Percentiles rank a stretch among this genome's conserved stretches.
These are phyloP conservation scores for Leucophora obtusa DNA, from an alignment of 2,888 invertebrate genomes.

Conservation along the genomic window DNA sequence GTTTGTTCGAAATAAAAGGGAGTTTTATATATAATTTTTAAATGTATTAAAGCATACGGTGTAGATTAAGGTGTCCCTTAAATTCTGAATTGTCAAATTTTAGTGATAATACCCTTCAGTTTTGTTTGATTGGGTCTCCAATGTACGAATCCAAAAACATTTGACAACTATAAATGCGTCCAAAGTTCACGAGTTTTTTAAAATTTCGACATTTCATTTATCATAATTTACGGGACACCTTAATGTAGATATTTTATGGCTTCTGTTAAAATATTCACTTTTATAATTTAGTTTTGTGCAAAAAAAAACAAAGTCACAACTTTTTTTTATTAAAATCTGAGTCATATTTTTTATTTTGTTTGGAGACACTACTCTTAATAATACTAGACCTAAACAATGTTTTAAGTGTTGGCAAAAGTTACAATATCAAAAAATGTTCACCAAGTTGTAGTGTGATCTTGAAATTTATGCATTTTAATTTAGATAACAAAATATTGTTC, in stretches of 20 bases:
- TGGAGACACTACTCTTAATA: conserved; percentile 43
- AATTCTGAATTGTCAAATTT: no score
- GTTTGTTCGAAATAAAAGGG: conserved; percentile 54
- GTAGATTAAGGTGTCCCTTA: no score
- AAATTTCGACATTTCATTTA: no score
- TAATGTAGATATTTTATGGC: conserved; percentile 38
- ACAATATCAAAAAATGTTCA: conserved; percentile 15
- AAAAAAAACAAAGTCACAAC: conserved; percentile 22
- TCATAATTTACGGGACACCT: no score
- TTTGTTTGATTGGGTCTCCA: no score
- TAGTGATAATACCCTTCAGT: no score
- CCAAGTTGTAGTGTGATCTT: conserved; percentile 30
- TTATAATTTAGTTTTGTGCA: conserved; percentile 7
- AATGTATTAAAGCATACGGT: neutral
- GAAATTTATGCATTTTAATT: conserved; percentile 39
- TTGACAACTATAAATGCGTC: no score
- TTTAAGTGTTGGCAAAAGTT: conserved; percentile 18
- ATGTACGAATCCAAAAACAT: no score
- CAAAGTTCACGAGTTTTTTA: no score
- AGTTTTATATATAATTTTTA: conserved; percentile 32
- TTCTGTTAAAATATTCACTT: conserved; percentile 49
- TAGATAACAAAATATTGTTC: conserved; percentile 39
- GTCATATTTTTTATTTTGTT: conserved; percentile 41
- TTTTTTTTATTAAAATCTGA: conserved; percentile 18
- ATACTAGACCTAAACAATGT: conserved; percentile 37